Conservation (phyloP, 1,140 invertebrate genomes). For the Prorops nasuta region DNA sequence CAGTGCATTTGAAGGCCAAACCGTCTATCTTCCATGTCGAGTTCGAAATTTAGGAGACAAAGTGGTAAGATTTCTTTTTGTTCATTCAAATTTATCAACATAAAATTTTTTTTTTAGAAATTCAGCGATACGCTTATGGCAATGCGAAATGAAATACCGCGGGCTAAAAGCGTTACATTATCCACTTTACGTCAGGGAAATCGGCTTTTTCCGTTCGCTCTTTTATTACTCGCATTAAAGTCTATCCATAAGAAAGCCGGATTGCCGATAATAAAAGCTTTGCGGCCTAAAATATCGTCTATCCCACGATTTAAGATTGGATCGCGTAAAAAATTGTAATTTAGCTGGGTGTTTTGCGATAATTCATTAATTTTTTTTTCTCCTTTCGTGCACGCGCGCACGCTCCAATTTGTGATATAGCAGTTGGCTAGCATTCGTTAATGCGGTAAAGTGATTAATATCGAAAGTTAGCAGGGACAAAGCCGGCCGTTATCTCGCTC, state of each 20-base stretch:
- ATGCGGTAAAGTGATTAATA: too few relatives aligned
- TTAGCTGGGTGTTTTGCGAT: too few relatives aligned
- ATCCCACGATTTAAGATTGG: neutral
- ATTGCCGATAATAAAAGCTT: neutral
- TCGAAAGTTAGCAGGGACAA: too few relatives aligned
- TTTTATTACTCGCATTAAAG: neutral
- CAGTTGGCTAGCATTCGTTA: too few relatives aligned
- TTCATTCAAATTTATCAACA: constrained; percentile 3
- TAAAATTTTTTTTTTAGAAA: neutral
- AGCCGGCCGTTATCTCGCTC: too few relatives aligned
- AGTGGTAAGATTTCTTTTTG: constrained; percentile 57
- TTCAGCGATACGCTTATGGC: neutral
- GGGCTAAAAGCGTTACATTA: neutral
- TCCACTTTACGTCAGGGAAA: neutral
- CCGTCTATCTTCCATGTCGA: constrained; percentile 62
- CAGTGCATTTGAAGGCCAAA: constrained; percentile 59
- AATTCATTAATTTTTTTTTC: too few relatives aligned
- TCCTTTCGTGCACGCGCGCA: too few relatives aligned
- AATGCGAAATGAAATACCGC: neutral
- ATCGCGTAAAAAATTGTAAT: too few relatives aligned
- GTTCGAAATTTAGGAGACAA: constrained; percentile 64
- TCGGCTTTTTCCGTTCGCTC: neutral
- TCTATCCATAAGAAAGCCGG: neutral
- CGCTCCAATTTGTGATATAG: too few relatives aligned
- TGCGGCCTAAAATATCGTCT: neutral